These are phyloP conservation scores for Xestobium rufovillosum DNA, from an alignment of 2,888 invertebrate species.

Conservation along the genomic window DNA sequence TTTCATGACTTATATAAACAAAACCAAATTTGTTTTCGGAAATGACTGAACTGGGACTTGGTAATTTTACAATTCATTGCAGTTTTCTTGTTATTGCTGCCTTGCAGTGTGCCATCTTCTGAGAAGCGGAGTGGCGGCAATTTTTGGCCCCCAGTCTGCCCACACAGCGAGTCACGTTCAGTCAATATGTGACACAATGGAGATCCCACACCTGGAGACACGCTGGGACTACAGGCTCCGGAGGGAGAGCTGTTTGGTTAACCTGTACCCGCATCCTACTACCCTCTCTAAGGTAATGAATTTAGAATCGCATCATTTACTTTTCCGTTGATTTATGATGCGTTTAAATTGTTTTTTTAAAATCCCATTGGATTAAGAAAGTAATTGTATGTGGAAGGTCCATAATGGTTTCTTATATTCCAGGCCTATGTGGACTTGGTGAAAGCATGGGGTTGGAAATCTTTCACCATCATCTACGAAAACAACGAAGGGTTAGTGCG, in stretches of 20 bases:
- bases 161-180: constrained; percentile 90
- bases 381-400: neutral
- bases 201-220: constrained; percentile 91
- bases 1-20: too few species aligned
- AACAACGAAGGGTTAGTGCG: constrained; percentile 88
- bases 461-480: constrained; percentile 95
- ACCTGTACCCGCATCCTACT: constrained; percentile 88
- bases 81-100: too few species aligned
- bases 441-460: constrained; percentile 86
- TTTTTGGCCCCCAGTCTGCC: constrained; percentile 88
- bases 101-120: constrained; percentile 80
- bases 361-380: too few species aligned
- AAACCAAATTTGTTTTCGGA: too few species aligned
- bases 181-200: constrained; percentile 93
- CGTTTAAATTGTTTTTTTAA: constrained; percentile 1
- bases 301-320: neutral
- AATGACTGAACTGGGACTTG: too few species aligned
- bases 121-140: constrained; percentile 83
- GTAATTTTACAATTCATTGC: too few species aligned
- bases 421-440: constrained; percentile 90
- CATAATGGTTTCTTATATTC: constrained; percentile 22
- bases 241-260: constrained; percentile 84
- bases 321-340: too few species aligned
- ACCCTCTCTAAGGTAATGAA: constrained; percentile 70
- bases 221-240: constrained; percentile 86